These are phyloP conservation scores for Epiblema foenella DNA, from an alignment of 2,888 invertebrate species.

Conservation along the genomic window DNA sequence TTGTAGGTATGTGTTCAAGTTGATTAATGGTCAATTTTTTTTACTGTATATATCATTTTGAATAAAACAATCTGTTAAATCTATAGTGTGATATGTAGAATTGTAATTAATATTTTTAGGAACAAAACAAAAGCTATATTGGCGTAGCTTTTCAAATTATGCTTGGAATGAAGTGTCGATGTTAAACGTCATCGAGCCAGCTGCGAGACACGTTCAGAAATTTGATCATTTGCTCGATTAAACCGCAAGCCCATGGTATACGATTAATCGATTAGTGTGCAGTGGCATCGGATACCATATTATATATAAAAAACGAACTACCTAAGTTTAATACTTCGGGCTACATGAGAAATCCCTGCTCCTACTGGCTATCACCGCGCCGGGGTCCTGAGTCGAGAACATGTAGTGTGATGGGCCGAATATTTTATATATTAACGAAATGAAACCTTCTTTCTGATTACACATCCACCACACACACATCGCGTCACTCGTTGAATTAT, in stretches of 20 bases:
- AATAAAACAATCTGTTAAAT: background rate
- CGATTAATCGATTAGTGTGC: slow-evolving; percentile 2
- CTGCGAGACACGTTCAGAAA: slow-evolving; percentile 21
- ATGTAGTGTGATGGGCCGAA: too few relatives aligned
- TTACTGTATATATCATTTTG: background rate
- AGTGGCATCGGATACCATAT: background rate
- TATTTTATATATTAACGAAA: background rate
- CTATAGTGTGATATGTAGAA: background rate
- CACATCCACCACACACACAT: background rate
- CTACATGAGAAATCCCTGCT: background rate
- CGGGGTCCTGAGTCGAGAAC: too few relatives aligned
- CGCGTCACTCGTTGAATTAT: background rate
- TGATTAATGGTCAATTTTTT: background rate
- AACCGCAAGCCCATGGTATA: background rate
- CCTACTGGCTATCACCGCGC: too few relatives aligned
- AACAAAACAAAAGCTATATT: background rate
- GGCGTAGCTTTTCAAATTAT: background rate
- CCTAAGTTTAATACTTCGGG: background rate
- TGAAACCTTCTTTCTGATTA: background rate
- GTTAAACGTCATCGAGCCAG: slow-evolving; percentile 9
- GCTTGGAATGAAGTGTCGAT: background rate
- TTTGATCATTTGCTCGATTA: background rate
- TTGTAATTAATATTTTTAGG: background rate
- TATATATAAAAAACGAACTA: background rate
- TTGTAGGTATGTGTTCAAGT: background rate